These are phyloP conservation scores for Trichonephila clavata DNA, from an alignment of 1,140 invertebrate genomes.

Conservation along the genomic window DNA sequence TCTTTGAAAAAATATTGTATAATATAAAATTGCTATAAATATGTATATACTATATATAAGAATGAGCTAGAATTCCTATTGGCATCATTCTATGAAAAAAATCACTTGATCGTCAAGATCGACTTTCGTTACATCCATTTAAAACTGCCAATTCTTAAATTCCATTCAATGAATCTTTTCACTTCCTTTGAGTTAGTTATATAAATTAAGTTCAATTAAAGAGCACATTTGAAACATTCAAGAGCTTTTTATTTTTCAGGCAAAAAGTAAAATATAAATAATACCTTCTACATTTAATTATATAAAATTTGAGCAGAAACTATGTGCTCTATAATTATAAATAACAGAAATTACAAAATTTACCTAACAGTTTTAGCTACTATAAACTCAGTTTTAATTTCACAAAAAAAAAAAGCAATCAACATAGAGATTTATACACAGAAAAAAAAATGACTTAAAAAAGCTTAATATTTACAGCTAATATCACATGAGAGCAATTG, in stretches of 20 bases:
- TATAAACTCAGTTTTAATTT: background rate
- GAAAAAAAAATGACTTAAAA: background rate
- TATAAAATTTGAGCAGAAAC: background rate
- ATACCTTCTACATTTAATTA: background rate
- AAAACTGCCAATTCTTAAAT: background rate
- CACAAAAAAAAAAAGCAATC: background rate
- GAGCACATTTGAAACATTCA: background rate
- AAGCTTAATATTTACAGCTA: conserved; percentile 50
- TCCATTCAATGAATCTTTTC: background rate
- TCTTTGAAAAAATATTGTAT: conserved; percentile 49
- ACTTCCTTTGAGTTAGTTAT: background rate
- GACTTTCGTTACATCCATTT: background rate
- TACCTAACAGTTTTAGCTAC: background rate
- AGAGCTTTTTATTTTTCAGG: background rate
- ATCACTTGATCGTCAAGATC: background rate
- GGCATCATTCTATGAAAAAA: conserved; percentile 16
- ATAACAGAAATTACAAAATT: background rate
- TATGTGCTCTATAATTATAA: background rate
- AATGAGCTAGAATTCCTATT: conserved; percentile 19
- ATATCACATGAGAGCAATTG: conserved; percentile 41
- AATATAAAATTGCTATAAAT: conserved; percentile 56
- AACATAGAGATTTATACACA: background rate
- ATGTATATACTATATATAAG: conserved; percentile 4
- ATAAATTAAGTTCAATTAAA: background rate
- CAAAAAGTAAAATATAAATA: background rate